Conservation (phyloP, 1,140 invertebrate species). For the Contarinia nasturtii region DNA sequence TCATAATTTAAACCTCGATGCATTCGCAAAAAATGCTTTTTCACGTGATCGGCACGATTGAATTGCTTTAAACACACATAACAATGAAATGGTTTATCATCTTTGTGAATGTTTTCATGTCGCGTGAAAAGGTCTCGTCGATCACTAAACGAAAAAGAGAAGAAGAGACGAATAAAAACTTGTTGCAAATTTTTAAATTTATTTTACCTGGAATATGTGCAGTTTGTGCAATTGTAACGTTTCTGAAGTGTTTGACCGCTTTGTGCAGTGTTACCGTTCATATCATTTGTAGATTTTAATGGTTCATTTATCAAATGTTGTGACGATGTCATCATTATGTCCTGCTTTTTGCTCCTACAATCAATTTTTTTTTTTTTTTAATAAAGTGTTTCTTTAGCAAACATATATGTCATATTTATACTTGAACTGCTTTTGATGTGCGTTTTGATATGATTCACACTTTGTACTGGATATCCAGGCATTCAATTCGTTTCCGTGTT, state of each 20-base stretch:
- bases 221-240: slow-evolving; percentile 66
- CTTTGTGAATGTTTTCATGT: slow-evolving; percentile 89
- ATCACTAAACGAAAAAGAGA: too few relatives aligned
- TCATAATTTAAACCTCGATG: slow-evolving; percentile 72
- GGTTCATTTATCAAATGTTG: not conserved
- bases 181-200: too few relatives aligned
- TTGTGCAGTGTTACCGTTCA: slow-evolving; percentile 5
- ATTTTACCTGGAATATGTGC: slow-evolving; percentile 76
- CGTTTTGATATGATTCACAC: not conserved
- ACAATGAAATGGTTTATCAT: slow-evolving; percentile 84
- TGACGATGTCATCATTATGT: not conserved
- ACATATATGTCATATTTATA: too few relatives aligned
- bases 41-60: slow-evolving; percentile 85
- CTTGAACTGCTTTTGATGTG: not conserved
- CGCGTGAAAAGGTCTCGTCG: slow-evolving; percentile 82
- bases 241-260: slow-evolving; percentile 28
- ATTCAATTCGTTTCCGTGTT: slow-evolving; percentile 15
- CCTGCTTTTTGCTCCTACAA: not conserved
- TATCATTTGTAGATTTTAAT: not conserved
- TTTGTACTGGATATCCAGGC: slow-evolving; percentile 38
- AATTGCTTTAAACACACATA: slow-evolving; percentile 83
- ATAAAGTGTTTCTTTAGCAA: too few relatives aligned
- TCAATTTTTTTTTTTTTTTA: too few relatives aligned
- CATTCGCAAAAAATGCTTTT: slow-evolving; percentile 83
- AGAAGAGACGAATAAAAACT: too few relatives aligned